Evolutionary conservation across 1,140 invertebrate species (phyloP), one percentile per base, ranked within the genome.

Genomic region (Diachasmimorpha longicaudata): DNA sequence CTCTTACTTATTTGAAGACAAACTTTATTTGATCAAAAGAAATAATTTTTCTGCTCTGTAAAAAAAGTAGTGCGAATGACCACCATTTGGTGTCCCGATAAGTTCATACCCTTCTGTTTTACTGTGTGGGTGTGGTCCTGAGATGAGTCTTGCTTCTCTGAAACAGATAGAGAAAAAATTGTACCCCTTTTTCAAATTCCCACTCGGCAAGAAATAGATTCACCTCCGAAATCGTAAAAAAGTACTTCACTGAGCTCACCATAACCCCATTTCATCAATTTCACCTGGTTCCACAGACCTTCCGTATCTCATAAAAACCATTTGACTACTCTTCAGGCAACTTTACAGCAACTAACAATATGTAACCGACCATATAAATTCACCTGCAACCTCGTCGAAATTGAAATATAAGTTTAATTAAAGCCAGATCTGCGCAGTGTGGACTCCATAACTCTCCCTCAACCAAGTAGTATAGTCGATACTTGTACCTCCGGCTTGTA

Each of bases 361-460:
- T 23, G 58, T 63, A 23, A 63, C 11, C 31, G 2, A 23, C 21
- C 21, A 63, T 23, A 16, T 25, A 63, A 23, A 63, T 63, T 23
- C 19, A 23, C 10, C 11, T 23, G 21, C 5, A 67, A 13, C 37
- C 16, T 44, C 36, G 72, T 44, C 58, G 78, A 79, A 82, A 83
- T 81, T 83, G 83, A 84, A 81, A 81, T 81, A 82, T 81, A 79
- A 81, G 81, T 84, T 85, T 83, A 83, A 84, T 84, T 84, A 82
- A 42, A 81, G 78, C 78, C 21, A 55, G 70, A 70, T 77, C 78
- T 76, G 80, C 77, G 74, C 74, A 66, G 77, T 66, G 31, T 70
- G 55, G 21, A 74, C 42, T 42, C 31, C 55, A 71, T 72, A 70
- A 76, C 70, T 76, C 75, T 16, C 48, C 48, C 14, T 52, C 14